Evolutionary conservation across 1,140 invertebrate genomes (phyloP), one percentile per base, ranked within the genome.

Genomic region (Ganaspis sp.): DNA sequence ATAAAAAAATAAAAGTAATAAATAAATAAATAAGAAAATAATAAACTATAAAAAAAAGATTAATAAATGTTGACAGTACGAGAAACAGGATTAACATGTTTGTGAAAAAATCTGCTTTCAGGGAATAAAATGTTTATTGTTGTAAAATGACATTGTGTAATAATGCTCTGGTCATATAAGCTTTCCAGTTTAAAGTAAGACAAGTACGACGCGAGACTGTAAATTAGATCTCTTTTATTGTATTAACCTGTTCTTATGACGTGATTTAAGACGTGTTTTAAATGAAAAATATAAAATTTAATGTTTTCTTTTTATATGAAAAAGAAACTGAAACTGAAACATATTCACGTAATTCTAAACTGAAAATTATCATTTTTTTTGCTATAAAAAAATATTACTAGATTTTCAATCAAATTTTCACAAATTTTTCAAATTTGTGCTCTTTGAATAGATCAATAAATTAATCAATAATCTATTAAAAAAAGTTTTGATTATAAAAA

Each of bases 231-330:
- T 29, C 23, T 64, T 64, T 64, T 64, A 64, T 64, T 64, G 58
- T 21, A 64, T n/a, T 64, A 64, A 64, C 58, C 58, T 64, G 54
- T 64, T 64, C 23, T 64, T n/a, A 64, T 29, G 58, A 64, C 58
- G 26, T 8, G 58, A 29, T 1, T 64, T 29, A 64, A 64, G 26
- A n/a, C 58, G 58, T 64, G 58, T 12, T 64, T 64, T 0, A 49
- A 64, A 29, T 29, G 23, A 34, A 64, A 64, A 64, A 64, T 8
- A 29, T 5, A 4, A 6, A 15, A 11, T 4, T 9, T 26, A 2
- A 5, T 26, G 19, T 23, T 58, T 58, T n/a, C n/a, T n/a, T n/a
- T n/a, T n/a, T n/a, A n/a, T n/a, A n/a, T n/a, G n/a, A n/a, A n/a
- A n/a, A n/a, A n/a, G n/a, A n/a, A 45, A 38, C 4, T 38, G 40